Evolutionary conservation across 1,140 invertebrate genomes (phyloP).

Genomic region (Hyles vespertilio): DNA sequence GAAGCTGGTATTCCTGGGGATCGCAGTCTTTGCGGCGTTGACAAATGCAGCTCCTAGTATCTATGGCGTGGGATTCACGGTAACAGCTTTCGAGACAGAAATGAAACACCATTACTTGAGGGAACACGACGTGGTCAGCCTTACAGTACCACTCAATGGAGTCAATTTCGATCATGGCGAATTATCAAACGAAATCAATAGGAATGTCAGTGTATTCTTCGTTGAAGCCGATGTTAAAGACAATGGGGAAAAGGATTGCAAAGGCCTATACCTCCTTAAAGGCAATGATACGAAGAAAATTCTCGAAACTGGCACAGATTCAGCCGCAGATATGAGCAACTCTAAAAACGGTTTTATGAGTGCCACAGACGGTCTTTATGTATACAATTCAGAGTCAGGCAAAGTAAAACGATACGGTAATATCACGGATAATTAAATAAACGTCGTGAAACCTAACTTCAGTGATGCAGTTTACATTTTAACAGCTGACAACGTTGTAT

Average conservation of each 20-base stretch:
- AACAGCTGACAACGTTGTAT: conserved; percentile 39
- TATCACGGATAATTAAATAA: conserved; percentile 40
- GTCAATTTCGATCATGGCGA: conserved; percentile 42
- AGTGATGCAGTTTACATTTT: conserved; percentile 45
- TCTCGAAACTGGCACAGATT: conserved; percentile 43
- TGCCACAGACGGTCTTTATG: conserved; percentile 47
- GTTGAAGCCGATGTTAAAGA: conserved; percentile 36
- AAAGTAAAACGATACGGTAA: conserved; percentile 48
- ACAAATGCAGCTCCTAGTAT: conserved; percentile 27
- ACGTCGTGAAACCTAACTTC: conserved; percentile 36
- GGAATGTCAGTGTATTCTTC: conserved; percentile 33
- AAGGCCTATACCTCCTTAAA: conserved; percentile 38
- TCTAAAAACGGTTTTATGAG: conserved; percentile 42
- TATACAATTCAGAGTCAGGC: conserved; percentile 29
- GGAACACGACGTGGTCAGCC: conserved; percentile 47
- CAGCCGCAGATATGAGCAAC: conserved; percentile 33
- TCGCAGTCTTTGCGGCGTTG: conserved; percentile 19
- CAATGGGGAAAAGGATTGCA: conserved; percentile 28
- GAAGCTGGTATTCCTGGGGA: conserved; percentile 1
- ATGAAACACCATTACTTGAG: conserved; percentile 35
- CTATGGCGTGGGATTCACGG: conserved; percentile 23
- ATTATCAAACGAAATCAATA: conserved; percentile 15
- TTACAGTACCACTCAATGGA: conserved; percentile 46
- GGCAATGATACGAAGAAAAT: conserved; percentile 31
- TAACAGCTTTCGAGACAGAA: conserved; percentile 33